Percentiles rank a stretch among this genome's conserved stretches.
Conservation (phyloP, 2,797 vertebrate species). For the Bradypodion ventrale region DNA sequence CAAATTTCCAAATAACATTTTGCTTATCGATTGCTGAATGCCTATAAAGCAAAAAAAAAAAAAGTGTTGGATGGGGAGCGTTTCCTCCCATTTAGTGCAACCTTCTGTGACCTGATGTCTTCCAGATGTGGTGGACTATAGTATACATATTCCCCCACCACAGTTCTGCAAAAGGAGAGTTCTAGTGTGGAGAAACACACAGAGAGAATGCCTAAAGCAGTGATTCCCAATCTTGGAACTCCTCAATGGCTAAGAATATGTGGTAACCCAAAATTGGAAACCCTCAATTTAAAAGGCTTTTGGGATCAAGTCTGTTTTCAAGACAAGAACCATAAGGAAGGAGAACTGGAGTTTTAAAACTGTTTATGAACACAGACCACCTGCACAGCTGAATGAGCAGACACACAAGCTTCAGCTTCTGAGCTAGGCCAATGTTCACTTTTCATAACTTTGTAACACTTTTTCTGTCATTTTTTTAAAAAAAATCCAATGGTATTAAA, state of each 20-base stretch:
- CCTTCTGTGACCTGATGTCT: background rate
- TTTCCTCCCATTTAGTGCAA: background rate
- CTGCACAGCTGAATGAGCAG: background rate
- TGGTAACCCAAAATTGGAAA: too few relatives aligned
- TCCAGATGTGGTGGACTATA: background rate
- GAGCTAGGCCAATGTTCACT: background rate
- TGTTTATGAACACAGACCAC: too few relatives aligned
- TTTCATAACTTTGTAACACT: background rate
- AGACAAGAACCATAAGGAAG: too few relatives aligned
- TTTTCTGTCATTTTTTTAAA: background rate
- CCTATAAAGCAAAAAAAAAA: background rate
- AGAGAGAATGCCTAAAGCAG: too few relatives aligned
- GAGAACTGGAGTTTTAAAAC: too few relatives aligned
- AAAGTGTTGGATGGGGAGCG: too few relatives aligned
- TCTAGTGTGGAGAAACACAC: background rate
- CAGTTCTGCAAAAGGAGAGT: background rate
- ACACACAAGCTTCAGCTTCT: background rate
- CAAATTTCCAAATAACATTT: background rate
- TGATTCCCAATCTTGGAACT: too few relatives aligned
- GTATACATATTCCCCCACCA: too few relatives aligned
- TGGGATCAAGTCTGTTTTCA: too few relatives aligned
- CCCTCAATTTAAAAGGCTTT: too few relatives aligned
- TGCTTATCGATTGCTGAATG: background rate
- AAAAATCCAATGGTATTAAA: too few relatives aligned
- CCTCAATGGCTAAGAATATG: too few relatives aligned